Base-by-base conservation (phyloP, 2,797 vertebrate genomes). In the Luscinia megarhynchos region DNA sequence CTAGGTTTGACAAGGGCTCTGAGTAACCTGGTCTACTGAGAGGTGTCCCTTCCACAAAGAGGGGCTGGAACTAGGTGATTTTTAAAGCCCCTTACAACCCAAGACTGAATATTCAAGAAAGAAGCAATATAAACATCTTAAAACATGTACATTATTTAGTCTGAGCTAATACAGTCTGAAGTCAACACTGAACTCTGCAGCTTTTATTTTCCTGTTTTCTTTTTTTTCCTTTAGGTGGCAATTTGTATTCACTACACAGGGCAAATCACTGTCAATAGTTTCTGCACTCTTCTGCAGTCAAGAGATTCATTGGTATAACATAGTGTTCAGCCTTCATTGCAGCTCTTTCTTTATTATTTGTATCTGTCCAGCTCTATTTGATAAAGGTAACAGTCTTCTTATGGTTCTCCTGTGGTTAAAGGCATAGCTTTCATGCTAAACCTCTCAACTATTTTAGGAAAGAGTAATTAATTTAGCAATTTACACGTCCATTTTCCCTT, bases 1-100 rank as follows among this genome's bases (percentile, higher is more conserved):
- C 13, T 19, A 27, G 12, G 7, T 8, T 75, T 55, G n/a, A 34
- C 0, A 0, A 15, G 12, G 13, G 1, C 54, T 32, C 26, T 54
- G 30, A 61, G 46, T 18, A 54, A 5, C 7, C 9, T 5, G 10
- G 6, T 48, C 21, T 41, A 32, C 11, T 58, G 20, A 43, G 48
- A 76, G 14, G 9, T 14, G 4, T 27, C 7, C 17, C 40, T 34
- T 34, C 5, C 54, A 41, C 20, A 12, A 13, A 36, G 12, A 34
- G 6, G 12, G 18, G 15, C 27, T 50, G 26, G 22, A 63, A 36
- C 22, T 27, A 48, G 12, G 9, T 36, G 41, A 48, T 27, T 15
- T 23, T 41, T 41, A 61, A 68, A 54, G 21, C 13, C 3, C 5
- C 7, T 67, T 74, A 11, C 9, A 27, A 32, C 6, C 32, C 32